Evolutionary conservation across 2,888 invertebrate genomes (phyloP).

Genomic region (Tanytarsus gracilentus): DNA sequence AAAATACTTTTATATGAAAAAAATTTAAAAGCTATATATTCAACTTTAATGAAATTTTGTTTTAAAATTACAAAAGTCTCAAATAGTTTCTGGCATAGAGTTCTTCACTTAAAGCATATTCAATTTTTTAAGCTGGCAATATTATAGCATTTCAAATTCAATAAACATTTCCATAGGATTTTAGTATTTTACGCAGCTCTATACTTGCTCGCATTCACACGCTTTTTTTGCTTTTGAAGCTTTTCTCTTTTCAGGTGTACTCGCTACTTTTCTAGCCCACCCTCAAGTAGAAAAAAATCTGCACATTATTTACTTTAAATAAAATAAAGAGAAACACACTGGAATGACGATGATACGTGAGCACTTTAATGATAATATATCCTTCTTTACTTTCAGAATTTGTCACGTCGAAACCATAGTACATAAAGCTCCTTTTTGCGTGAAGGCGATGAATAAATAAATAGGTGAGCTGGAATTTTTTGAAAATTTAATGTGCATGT

Average conservation of each 20-base stretch:
- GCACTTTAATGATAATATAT: conserved; percentile 4
- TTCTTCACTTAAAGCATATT: too few relatives aligned
- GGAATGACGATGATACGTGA: conserved; percentile 3
- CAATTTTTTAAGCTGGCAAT: background rate
- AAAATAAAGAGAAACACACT: background rate
- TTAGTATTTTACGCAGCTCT: background rate
- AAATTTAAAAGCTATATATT: too few relatives aligned
- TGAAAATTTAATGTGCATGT: background rate
- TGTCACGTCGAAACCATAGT: conserved; percentile 2
- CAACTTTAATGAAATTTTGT: too few relatives aligned
- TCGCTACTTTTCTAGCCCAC: background rate
- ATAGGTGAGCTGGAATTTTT: background rate
- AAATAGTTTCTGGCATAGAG: too few relatives aligned
- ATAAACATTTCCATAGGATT: background rate
- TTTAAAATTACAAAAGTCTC: too few relatives aligned
- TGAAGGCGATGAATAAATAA: background rate
- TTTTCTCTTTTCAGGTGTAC: background rate
- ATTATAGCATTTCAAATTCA: conserved; percentile 2
- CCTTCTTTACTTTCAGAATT: background rate
- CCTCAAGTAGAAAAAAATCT: too few relatives aligned
- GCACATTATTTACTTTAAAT: conserved; percentile 8
- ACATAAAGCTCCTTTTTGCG: background rate
- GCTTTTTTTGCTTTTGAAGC: background rate
- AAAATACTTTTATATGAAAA: too few relatives aligned
- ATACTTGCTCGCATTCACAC: background rate